Conservation (phyloP, 2,888 invertebrate genomes). For the Sinopyrophorus schimmeli region DNA sequence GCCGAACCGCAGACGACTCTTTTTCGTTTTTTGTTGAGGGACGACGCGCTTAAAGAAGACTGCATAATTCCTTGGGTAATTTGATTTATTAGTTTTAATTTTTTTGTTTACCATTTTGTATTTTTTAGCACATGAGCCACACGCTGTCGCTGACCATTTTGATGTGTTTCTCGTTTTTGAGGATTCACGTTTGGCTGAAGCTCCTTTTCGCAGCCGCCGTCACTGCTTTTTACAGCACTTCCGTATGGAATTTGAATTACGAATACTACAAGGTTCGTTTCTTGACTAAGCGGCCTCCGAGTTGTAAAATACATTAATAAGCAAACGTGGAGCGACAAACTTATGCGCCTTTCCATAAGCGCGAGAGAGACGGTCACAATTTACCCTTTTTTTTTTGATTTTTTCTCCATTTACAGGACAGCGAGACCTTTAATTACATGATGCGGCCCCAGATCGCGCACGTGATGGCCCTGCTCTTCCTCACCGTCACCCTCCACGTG, state of each 20-base stretch:
- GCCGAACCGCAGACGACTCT: no score
- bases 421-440: conserved; percentile 71
- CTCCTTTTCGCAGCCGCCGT: conserved; percentile 69
- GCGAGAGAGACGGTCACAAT: no score
- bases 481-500: conserved; percentile 77
- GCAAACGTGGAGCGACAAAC: no score
- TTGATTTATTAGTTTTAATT: conserved; percentile 10
- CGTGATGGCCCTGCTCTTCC: conserved; percentile 71
- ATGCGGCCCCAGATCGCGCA: conserved; percentile 72
- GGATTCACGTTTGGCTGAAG: conserved; percentile 83
- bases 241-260: conserved; percentile 67
- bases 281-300: no score
- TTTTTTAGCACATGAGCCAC: conserved; percentile 73
- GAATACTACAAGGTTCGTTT: conserved; percentile 54
- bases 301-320: no score
- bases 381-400: no score
- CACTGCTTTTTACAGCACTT: conserved; percentile 67
- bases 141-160: conserved; percentile 66
- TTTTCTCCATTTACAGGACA: conserved; percentile 50
- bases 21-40: no score
- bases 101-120: conserved; percentile 8
- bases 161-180: conserved; percentile 79
- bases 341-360: no score
- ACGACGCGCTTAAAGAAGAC: conserved; percentile 2
- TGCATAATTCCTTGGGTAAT: conserved; percentile 40